Conservation (phyloP, 2,888 invertebrate genomes). For the Eustalomyia histrio region DNA sequence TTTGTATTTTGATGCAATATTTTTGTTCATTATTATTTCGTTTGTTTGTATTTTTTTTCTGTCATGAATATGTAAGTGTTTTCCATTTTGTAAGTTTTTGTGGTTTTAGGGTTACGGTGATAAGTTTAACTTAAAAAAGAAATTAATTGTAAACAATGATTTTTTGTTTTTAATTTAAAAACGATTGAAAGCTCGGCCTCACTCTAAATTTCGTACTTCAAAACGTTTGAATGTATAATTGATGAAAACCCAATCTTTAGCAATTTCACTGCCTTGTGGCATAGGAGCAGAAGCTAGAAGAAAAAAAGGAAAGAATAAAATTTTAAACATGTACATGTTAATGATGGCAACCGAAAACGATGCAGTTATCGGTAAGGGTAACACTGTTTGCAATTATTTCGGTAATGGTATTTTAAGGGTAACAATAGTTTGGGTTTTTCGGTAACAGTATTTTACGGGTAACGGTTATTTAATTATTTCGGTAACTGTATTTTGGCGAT, state of each 20-base stretch:
- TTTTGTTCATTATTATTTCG: constrained; percentile 46
- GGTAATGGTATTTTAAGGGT: too few relatives aligned
- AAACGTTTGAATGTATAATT: constrained; percentile 99
- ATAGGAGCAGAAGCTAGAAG: constrained; percentile 90
- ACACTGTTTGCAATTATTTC: too few relatives aligned
- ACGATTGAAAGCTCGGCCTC: constrained; percentile 67
- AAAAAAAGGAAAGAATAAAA: constrained; percentile 23
- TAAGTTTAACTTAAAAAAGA: constrained; percentile 58
- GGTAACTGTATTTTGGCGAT: too few relatives aligned
- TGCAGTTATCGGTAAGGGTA: too few relatives aligned
- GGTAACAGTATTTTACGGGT: too few relatives aligned
- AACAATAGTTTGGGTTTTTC: too few relatives aligned
- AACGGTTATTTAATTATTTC: too few relatives aligned
- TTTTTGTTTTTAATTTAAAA: constrained; percentile 14
- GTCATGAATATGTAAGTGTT: constrained; percentile 43
- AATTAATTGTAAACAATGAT: constrained; percentile 46
- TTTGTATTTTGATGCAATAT: constrained; percentile 35
- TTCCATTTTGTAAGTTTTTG: constrained; percentile 30
- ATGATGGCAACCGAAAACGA: too few relatives aligned
- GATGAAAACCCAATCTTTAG: constrained; percentile 99
- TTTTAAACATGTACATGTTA: neutral
- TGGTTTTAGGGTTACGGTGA: constrained; percentile 31
- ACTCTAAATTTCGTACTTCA: constrained; percentile 84
- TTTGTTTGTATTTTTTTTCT: constrained; percentile 23
- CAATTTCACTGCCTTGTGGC: constrained; percentile 94